These are phyloP conservation scores for Conopomorpha cramerella DNA, from an alignment of 1,140 invertebrate genomes.

Conservation along the genomic window DNA sequence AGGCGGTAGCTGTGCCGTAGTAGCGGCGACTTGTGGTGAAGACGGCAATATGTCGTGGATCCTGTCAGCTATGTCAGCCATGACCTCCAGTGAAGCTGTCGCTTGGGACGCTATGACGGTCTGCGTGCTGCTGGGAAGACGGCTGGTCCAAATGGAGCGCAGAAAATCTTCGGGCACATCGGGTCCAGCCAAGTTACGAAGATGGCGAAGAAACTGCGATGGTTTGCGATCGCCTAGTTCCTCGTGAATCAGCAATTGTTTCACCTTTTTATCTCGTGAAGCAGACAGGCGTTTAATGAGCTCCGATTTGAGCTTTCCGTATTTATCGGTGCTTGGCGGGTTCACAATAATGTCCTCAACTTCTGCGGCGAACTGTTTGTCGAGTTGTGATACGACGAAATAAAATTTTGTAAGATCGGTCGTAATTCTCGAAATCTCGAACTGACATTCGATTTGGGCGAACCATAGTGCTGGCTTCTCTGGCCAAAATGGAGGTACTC, in stretches of 20 bases:
- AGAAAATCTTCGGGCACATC: neutral
- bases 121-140: neutral
- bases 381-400: neutral
- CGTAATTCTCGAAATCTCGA: neutral
- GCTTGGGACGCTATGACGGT: neutral
- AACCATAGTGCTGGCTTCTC: conserved; percentile 12
- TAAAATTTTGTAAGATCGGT: neutral
- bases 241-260: too few species aligned
- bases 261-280: too few species aligned
- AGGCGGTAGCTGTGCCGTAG: neutral
- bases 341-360: conserved; percentile 5
- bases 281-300: too few species aligned
- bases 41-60: neutral
- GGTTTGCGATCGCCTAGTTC: too few species aligned
- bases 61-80: too few species aligned
- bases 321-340: conserved; percentile 4
- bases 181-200: conserved; percentile 6
- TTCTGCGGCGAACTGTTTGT: neutral
- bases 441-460: conserved; percentile 6
- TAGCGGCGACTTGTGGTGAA: neutral
- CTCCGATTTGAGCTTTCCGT: too few species aligned
- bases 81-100: neutral
- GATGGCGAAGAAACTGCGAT: conserved; percentile 16
- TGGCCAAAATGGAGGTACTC: conserved; percentile 7
- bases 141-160: neutral